Evolutionary conservation across 2,888 invertebrate genomes (phyloP).

Genomic region (Eupithecia tripunctaria): DNA sequence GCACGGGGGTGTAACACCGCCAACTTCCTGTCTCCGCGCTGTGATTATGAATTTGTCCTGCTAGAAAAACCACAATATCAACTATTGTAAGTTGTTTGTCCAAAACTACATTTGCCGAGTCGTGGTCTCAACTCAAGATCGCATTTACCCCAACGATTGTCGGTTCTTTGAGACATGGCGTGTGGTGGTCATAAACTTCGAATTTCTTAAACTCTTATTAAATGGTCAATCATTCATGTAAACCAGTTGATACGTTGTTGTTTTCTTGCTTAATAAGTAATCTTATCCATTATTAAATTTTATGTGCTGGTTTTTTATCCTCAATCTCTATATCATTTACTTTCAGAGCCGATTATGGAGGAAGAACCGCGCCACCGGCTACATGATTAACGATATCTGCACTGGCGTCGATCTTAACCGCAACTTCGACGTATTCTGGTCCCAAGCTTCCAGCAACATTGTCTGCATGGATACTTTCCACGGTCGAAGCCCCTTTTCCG

Average conservation of each 20-base stretch:
- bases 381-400: conserved; percentile 69
- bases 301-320: neutral
- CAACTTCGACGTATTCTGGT: conserved; percentile 90
- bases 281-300: too few species aligned
- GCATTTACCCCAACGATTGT: too few species aligned
- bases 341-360: conserved; percentile 86
- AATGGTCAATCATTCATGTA: neutral
- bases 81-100: too few species aligned
- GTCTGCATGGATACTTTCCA: conserved; percentile 86
- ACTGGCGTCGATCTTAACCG: conserved; percentile 90
- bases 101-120: too few species aligned
- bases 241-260: neutral
- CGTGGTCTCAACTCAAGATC: too few species aligned
- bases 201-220: neutral
- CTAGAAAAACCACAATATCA: too few species aligned
- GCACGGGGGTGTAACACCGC: too few species aligned
- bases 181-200: neutral
- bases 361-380: conserved; percentile 85
- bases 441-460: conserved; percentile 79
- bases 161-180: too few species aligned
- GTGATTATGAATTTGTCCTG: too few species aligned
- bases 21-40: too few species aligned
- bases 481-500: conserved; percentile 86
- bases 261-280: neutral
- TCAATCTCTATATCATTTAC: conserved; percentile 31